Evolutionary conservation across 2,888 invertebrate species (phyloP), one percentile per base, ranked within the genome.

Genomic region (Polydrusus tereticollis): DNA sequence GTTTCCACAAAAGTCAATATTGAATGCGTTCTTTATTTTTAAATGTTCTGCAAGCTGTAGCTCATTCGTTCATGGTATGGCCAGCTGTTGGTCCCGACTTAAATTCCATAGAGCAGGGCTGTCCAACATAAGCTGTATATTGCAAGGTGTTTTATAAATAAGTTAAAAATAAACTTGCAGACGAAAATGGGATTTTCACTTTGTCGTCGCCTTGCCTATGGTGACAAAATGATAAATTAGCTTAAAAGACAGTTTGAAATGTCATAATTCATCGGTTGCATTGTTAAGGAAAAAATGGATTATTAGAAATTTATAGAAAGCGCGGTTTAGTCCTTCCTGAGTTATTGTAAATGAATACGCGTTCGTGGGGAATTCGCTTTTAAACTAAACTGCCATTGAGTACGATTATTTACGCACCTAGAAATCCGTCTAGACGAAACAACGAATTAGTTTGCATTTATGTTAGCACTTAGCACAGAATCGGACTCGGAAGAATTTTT

Each of bases 231-330:
- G 20, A 45, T 45, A 45, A 45, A n/a, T n/a, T 10, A 20, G 7
- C 18, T 45, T 20, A 45, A 20, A 20, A 45, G 43, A 43, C 43
- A 43, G 18, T 4, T 18, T 7, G 47, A 47, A 47, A 21, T 26
- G 14, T 26, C 2, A 10, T 21, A 26, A 50, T n/a, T 50, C 14
- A 50, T 23, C 52, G 23, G 6, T 4, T 47, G 16, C 52, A 52
- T 26, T 14, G 29, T 26, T 16, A 23, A 12, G 10, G 20, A 29
- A 59, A 47, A 43, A 66, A 55, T 29, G 38, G 14, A 66, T 41
- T 55, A 65, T 38, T 69, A 69, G 69, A 69, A 63, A 55, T 50
- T 64, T 45, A 29, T 71, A 62, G 67, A 67, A 67, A 67, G 67
- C 36, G 26, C 10, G 23, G 10, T 2, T 10, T 4, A 52, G 26